phyloP scores from a whole-genome alignment of 2,888 invertebrate species.

The Aporophyla nigra region DNA sequence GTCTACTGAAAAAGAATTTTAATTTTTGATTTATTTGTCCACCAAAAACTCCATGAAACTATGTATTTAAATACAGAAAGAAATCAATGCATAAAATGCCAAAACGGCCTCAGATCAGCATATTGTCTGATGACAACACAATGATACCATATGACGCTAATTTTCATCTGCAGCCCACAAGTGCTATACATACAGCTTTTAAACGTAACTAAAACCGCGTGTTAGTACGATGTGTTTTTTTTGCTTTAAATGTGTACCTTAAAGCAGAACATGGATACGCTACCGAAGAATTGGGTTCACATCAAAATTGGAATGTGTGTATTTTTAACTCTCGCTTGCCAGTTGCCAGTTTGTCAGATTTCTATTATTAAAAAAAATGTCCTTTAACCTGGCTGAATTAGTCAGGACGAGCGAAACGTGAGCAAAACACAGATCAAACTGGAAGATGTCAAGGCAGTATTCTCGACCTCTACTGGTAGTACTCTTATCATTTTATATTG shows the following conservation, averaged over 20 bases:
- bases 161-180: too few species aligned
- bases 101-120: too few species aligned
- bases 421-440: background rate
- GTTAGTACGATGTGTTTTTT: background rate
- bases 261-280: background rate
- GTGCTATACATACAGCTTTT: background rate
- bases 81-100: too few species aligned
- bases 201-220: background rate
- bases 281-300: background rate
- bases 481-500: background rate
- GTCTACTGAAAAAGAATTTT: background rate
- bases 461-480: background rate
- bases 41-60: too few species aligned
- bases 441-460: background rate
- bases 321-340: background rate
- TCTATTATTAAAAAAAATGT: background rate
- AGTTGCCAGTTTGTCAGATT: background rate
- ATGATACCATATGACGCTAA: too few species aligned
- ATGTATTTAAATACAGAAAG: too few species aligned
- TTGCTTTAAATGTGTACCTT: background rate
- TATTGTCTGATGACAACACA: too few species aligned
- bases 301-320: background rate
- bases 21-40: too few species aligned
- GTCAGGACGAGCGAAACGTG: background rate
- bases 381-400: background rate